Conservation (phyloP, 2,888 invertebrate species). For the Pyrocoelia pectoralis region DNA sequence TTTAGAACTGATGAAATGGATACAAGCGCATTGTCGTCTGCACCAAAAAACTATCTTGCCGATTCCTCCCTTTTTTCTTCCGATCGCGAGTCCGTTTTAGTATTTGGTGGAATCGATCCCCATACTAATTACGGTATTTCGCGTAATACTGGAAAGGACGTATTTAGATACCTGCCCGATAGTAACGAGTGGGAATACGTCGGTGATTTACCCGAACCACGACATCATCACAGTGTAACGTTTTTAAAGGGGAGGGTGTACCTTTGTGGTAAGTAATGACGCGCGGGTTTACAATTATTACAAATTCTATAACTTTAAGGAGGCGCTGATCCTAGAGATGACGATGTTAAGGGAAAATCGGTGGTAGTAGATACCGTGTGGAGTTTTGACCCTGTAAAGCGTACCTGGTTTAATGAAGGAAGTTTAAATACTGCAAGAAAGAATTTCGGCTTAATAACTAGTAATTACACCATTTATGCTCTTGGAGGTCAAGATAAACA, state of each 20-base stretch:
- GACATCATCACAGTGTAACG: conserved; percentile 73
- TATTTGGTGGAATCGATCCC: conserved; percentile 76
- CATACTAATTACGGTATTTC: conserved; percentile 65
- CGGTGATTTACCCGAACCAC: conserved; percentile 72
- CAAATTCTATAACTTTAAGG: conserved; percentile 56
- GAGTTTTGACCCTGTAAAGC: conserved; percentile 72
- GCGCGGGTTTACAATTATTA: no score
- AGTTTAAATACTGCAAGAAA: conserved; percentile 68
- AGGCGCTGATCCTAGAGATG: conserved; percentile 71
- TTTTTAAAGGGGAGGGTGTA: conserved; percentile 71
- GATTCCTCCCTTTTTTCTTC: conserved; percentile 66
- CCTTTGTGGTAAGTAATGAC: conserved; percentile 65
- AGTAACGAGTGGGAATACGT: conserved; percentile 72
- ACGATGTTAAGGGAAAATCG: conserved; percentile 65
- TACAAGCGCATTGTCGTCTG: conserved; percentile 37
- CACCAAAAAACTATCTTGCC: conserved; percentile 59
- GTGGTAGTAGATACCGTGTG: conserved; percentile 70
- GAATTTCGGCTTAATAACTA: conserved; percentile 74
- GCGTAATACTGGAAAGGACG: conserved; percentile 69
- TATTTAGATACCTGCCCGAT: conserved; percentile 67
- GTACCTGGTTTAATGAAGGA: conserved; percentile 71
- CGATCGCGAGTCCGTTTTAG: conserved; percentile 69
- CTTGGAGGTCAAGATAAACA: conserved; percentile 75
- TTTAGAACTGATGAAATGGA: conserved; percentile 42
- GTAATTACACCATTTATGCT: conserved; percentile 71